Conservation (phyloP, 2,888 invertebrate species). For the Zaprionus obscuricornis region DNA sequence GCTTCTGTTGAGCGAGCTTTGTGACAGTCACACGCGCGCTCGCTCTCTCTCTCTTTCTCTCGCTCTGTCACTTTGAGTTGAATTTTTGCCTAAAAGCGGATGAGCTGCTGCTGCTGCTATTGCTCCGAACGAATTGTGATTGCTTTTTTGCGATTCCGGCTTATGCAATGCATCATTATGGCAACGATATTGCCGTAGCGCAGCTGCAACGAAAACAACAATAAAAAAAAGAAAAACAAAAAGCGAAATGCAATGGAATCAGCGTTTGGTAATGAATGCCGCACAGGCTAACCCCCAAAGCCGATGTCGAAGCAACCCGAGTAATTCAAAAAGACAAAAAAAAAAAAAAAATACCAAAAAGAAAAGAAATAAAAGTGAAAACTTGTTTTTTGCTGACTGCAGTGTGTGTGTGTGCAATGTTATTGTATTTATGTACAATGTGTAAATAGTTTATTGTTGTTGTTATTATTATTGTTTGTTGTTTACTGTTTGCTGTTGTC, state of each 20-base stretch:
- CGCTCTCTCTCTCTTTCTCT: neutral
- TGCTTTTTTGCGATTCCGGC: constrained; percentile 65
- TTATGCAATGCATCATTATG: constrained; percentile 72
- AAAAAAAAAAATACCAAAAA: constrained; percentile 19
- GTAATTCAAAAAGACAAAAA: constrained; percentile 39
- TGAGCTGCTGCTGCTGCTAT: constrained; percentile 32
- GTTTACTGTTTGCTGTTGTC: constrained; percentile 27
- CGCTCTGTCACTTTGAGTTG: too few species aligned
- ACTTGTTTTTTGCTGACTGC: constrained; percentile 64
- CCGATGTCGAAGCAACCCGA: constrained; percentile 39
- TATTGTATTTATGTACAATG: constrained; percentile 43
- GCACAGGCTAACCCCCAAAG: constrained; percentile 10
- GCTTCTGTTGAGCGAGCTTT: too few species aligned
- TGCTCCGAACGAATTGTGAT: constrained; percentile 36
- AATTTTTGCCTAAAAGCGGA: constrained; percentile 51
- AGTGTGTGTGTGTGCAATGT: too few species aligned
- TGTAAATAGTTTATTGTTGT: constrained; percentile 41
- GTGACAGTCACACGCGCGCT: constrained; percentile 1
- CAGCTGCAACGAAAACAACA: constrained; percentile 23
- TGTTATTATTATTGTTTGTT: constrained; percentile 37
- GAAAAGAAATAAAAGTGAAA: constrained; percentile 66
- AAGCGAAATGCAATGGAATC: constrained; percentile 65
- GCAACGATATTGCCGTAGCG: constrained; percentile 48
- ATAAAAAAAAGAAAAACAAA: constrained; percentile 6
- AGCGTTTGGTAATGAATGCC: constrained; percentile 71